phyloP scores from a whole-genome alignment of 2,888 invertebrate species.

The Aethes cnicana region DNA sequence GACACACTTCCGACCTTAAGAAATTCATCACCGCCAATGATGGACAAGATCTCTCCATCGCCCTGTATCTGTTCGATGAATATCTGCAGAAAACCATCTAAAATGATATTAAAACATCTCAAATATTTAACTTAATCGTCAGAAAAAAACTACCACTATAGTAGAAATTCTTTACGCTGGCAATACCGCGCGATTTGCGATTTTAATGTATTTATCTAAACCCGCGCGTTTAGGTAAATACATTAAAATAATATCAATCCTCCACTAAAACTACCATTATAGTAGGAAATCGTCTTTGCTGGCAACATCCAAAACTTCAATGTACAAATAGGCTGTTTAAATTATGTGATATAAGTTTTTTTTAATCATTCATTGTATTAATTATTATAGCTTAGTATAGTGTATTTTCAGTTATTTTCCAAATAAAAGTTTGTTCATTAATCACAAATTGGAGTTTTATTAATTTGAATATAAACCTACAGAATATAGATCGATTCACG shows the following conservation, averaged over 20 bases:
- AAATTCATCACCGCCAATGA: constrained; percentile 80
- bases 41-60: constrained; percentile 83
- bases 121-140: background rate
- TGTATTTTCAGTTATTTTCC: constrained; percentile 41
- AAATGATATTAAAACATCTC: constrained; percentile 19
- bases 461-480: too few relatives aligned
- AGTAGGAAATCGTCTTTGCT: constrained; percentile 37
- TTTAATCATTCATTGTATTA: constrained; percentile 36
- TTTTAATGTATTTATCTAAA: too few relatives aligned
- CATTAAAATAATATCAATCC: constrained; percentile 7
- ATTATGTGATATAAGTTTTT: constrained; percentile 41
- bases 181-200: constrained; percentile 37
- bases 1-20: constrained; percentile 88
- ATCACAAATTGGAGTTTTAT: constrained; percentile 2
- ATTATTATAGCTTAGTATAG: constrained; percentile 36
- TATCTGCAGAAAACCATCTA: constrained; percentile 68
- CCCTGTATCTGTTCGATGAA: constrained; percentile 89
- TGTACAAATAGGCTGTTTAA: constrained; percentile 45
- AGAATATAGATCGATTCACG: too few relatives aligned
- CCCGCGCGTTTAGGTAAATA: too few relatives aligned
- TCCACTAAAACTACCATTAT: constrained; percentile 39
- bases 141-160: constrained; percentile 39
- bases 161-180: constrained; percentile 38
- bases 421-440: constrained; percentile 40
- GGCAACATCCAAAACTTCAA: constrained; percentile 10